Base-by-base conservation (phyloP, 2,888 invertebrate species). In the Sacculina carcini region DNA sequence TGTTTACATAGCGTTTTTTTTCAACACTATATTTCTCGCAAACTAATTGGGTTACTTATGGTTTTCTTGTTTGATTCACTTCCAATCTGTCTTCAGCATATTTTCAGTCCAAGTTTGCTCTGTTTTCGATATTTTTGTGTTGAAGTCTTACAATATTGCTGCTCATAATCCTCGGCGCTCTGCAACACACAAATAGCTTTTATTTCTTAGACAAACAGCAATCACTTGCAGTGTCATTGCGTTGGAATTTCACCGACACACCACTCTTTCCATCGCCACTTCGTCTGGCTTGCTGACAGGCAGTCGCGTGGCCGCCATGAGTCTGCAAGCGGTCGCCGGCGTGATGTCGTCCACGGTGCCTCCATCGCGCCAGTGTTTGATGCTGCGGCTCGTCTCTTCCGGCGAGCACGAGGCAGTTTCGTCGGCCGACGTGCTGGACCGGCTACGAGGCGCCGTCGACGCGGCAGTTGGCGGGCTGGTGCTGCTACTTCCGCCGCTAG, bases 251-350 rank as follows among this genome's bases (percentile, higher is more conserved):
- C n/a, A n/a, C n/a, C n/a, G n/a, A n/a, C n/a, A n/a, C n/a, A n/a
- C n/a, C n/a, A n/a, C n/a, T n/a, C n/a, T n/a, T n/a, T n/a, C n/a
- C n/a, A n/a, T n/a, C n/a, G n/a, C n/a, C n/a, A n/a, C n/a, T n/a
- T n/a, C n/a, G n/a, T 32, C 10, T 36, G 28, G 16, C 38, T 31
- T 24, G 29, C 2, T 38, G 28, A 19, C 54, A 57, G 56, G 56
- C 21, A 55, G 54, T 46, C 55, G 53, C 19, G 50, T 52, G 48
- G 54, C 55, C 46, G 32, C 54, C 24, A 52, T 57, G 32, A 55
- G 53, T 50, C 54, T 57, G 39, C 55, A 57, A 34, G 56, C 56
- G 24, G 38, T 53, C 36, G 51, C 55, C 24, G n/a, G n/a, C n/a
- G 19, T 55, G 50, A 52, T 54, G 23, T 51, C 50, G 26, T 42